Base-by-base conservation (phyloP, 2,888 invertebrate species). In the Tubulanus polymorphus region DNA sequence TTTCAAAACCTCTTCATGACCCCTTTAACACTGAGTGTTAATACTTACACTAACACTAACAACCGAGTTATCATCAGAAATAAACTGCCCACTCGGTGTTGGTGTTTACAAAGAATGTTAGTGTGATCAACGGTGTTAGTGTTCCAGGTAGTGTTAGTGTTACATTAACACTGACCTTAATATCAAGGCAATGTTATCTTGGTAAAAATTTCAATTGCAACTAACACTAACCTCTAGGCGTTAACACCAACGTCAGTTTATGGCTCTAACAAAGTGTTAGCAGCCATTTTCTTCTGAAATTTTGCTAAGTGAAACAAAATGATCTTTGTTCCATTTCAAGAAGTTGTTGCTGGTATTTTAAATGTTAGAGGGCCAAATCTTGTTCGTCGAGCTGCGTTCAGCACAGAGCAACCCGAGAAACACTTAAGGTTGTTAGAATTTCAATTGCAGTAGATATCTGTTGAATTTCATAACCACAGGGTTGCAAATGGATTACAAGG, bases 81-180 rank as follows among this genome's bases (percentile, higher is more conserved):
- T 41, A 41, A 41, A 41, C 41, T 41, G 41, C 41, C 23, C 41
- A 10, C n/a, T 32, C 35, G n/a, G 35, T 32, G 35, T n/a, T 32
- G 23, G 41, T 41, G 41, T 41, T 15, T 20, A 41, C 41, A 41
- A 5, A 18, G 15, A 15, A 23, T 41, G 41, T 41, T 15, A 41
- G 41, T 41, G 18, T 41, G 23, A 8, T 20, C 6, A 8, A 8
- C 6, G 41, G 5, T 5, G 5, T 41, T 5, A 15, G 41, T 41
- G 41, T 41, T 41, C 41, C 41, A 41, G 41, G 6, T 8, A 15
- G 41, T 41, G 41, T 41, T 41, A 41, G 41, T 41, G 41, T 41
- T 41, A 41, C 41, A 41, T 23, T 41, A 41, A 41, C 41, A 41
- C 41, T 15, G 15, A 15, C 5, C 41, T 41, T 41, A 41, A 41